Base-by-base conservation (phyloP, 2,113 vertebrate species). In the Dicrurus megarhynchus region DNA sequence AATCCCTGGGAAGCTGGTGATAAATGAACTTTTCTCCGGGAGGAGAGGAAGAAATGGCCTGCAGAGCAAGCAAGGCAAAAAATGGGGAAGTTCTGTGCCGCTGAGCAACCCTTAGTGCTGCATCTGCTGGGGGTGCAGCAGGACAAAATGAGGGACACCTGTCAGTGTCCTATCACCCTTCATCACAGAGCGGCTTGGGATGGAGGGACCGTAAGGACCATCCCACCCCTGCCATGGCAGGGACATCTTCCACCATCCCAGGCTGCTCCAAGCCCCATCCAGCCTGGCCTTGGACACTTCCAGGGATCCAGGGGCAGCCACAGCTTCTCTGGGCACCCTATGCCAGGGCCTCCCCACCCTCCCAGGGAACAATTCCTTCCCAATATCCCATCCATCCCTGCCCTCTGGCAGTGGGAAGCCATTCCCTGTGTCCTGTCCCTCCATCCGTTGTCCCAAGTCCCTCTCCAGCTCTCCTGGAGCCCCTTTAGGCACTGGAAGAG, bases 401-500 rank as follows among this genome's bases (percentile, higher is more conserved):
- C 30, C 44, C 46, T 77, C 44, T 52, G 37, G 13, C 56, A 41
- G 0, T 55, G n/a, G 13, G n/a, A 37, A 69, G n/a, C 41, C 52
- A 67, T 67, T 74, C 68, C 37, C 60, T 9, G 9, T 17, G 28
- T 44, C 13, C 37, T 82, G 60, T 17, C 44, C 10, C 27, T 59
- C 44, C 18, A 56, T 1, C 1, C 30, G 57, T 32, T 64, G 32
- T 80, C 33, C 76, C 18, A 1, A 44, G 39, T n/a, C n/a, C 20
- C 39, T 53, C 39, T 75, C 9, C 61, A 68, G 16, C 46, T 75
- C 28, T 53, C 44, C 37, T 67, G 69, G 52, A n/a, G 23, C 44
- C 16, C 16, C 52, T 46, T n/a, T 0, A 5, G 37, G 13, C 23
- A 0, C 33, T 74, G 53, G 0, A 0, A 82, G 11, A 37, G 10